Percentiles rank a stretch among this genome's conserved stretches.
Evolutionary conservation across 2,113 vertebrate genomes (phyloP).

Genomic region (Myiagra hebetior): DNA sequence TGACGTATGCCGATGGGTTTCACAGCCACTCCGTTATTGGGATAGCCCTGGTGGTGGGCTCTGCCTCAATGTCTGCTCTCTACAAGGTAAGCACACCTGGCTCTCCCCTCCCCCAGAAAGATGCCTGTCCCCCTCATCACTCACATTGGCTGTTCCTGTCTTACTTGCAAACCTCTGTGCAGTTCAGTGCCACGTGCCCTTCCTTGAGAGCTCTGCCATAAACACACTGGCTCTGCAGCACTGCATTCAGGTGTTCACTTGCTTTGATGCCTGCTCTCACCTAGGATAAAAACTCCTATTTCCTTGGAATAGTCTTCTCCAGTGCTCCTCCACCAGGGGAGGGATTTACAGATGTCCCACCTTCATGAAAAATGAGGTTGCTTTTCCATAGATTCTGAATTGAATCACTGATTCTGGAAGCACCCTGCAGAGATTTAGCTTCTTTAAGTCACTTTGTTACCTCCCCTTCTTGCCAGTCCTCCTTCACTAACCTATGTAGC

Average conservation of each 20-base stretch:
- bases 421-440: not conserved
- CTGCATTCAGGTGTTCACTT: not conserved
- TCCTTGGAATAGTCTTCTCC: not conserved
- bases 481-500: not conserved
- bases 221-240: not conserved
- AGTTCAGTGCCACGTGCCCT: not conserved
- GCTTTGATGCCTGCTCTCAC: not conserved
- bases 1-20: conserved; percentile 95
- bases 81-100: conserved; percentile 84
- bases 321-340: too few relatives aligned
- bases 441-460: not conserved
- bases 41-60: conserved; percentile 92
- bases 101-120: not conserved
- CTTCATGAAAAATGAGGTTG: not conserved
- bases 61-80: conserved; percentile 92
- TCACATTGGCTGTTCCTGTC: not conserved
- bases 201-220: not conserved
- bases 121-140: fast-evolving
- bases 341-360: not conserved
- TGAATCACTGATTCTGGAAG: not conserved
- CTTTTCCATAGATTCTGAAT: not conserved
- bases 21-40: conserved; percentile 96
- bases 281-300: not conserved
- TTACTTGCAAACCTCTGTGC: not conserved
- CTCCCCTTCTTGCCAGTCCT: not conserved